Conservation (phyloP, 2,797 vertebrate species). For the Phalanger gymnotis region DNA sequence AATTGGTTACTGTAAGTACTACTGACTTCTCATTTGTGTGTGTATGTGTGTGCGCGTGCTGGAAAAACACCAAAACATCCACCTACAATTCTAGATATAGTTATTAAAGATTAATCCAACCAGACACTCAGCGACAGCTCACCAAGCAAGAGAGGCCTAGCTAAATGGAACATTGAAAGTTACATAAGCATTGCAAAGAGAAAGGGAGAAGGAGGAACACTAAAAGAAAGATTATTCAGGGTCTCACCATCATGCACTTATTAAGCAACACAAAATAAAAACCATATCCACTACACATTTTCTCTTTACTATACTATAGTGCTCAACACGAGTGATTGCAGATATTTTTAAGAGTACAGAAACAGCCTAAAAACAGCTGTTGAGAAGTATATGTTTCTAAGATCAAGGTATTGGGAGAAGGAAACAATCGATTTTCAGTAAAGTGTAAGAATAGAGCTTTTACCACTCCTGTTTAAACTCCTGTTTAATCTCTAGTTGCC, state of each 20-base stretch:
- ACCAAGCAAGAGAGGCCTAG: slow-evolving; percentile 88
- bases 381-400: slow-evolving; percentile 89
- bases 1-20: slow-evolving; percentile 94
- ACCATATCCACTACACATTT: slow-evolving; percentile 89
- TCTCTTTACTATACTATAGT: slow-evolving; percentile 93
- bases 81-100: slow-evolving; percentile 91
- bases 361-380: slow-evolving; percentile 90
- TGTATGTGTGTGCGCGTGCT: slow-evolving; percentile 86
- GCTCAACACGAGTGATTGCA: slow-evolving; percentile 91
- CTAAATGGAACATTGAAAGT: slow-evolving; percentile 90
- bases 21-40: slow-evolving; percentile 90
- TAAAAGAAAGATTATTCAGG: slow-evolving; percentile 91
- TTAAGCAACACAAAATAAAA: slow-evolving; percentile 95
- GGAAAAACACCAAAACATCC: slow-evolving; percentile 92
- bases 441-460: slow-evolving; percentile 85
- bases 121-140: slow-evolving; percentile 93
- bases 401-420: slow-evolving; percentile 87
- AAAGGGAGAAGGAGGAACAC: slow-evolving; percentile 86
- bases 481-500: slow-evolving; percentile 77
- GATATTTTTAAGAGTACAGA: slow-evolving; percentile 91
- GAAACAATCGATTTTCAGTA: slow-evolving; percentile 87
- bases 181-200: slow-evolving; percentile 92
- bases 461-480: slow-evolving; percentile 81
- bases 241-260: slow-evolving; percentile 97
- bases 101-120: slow-evolving; percentile 92